Percentiles rank a stretch among this genome's conserved stretches.
Conservation (phyloP, 2,797 vertebrate species). For the Rhinatrema bivittatum region DNA sequence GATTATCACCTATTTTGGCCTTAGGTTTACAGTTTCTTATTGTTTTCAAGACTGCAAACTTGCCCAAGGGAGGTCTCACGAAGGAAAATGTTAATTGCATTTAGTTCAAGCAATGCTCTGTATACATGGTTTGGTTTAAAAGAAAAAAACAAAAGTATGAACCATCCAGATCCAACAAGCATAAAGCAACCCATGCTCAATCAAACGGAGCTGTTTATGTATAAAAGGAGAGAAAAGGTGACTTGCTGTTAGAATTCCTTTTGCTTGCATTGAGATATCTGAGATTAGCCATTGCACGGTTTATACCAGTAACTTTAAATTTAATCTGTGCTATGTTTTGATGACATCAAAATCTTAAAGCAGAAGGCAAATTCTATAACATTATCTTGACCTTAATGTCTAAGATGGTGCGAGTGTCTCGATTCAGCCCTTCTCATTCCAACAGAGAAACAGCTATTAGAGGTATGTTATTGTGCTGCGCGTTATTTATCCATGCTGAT, state of each 20-base stretch:
- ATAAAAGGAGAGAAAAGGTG: neutral
- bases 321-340: slow-evolving; percentile 3
- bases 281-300: neutral
- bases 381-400: neutral
- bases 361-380: neutral
- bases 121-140: slow-evolving; percentile 17
- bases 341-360: neutral
- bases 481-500: slow-evolving; percentile 6
- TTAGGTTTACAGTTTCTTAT: slow-evolving; percentile 14
- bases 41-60: slow-evolving; percentile 18
- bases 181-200: slow-evolving; percentile 11
- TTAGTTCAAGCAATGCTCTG: slow-evolving; percentile 33
- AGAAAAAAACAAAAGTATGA: slow-evolving; percentile 12
- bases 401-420: slow-evolving; percentile 27
- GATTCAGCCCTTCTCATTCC: slow-evolving; percentile 32
- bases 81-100: slow-evolving; percentile 23
- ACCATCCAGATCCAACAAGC: slow-evolving; percentile 34
- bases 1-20: neutral
- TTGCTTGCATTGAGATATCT: no score
- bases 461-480: slow-evolving; percentile 35
- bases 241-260: no score
- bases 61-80: slow-evolving; percentile 27
- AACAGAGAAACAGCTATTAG: slow-evolving; percentile 24
- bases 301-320: slow-evolving; percentile 1
- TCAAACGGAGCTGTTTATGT: slow-evolving; percentile 15